These are phyloP conservation scores for Acrobasis repandana DNA, from an alignment of 2,888 invertebrate genomes.

Conservation along the genomic window DNA sequence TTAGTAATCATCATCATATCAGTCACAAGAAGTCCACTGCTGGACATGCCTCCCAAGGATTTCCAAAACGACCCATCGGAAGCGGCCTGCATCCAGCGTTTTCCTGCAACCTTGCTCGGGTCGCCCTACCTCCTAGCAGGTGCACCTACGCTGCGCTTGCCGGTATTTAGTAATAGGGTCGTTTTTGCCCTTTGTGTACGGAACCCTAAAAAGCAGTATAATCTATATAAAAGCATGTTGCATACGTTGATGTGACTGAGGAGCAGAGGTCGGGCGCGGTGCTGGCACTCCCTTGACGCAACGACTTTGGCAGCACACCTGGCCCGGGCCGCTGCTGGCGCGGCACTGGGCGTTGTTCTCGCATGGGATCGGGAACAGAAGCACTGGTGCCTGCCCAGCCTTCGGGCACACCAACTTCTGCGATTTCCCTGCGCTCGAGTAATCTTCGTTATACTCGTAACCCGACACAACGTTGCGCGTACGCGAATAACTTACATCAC, in stretches of 20 bases:
- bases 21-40: no score
- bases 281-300: conserved; percentile 85
- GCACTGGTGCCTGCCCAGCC: conserved; percentile 49
- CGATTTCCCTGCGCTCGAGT: conserved; percentile 65
- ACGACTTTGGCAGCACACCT: conserved; percentile 78
- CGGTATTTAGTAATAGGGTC: no score
- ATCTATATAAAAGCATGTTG: background rate
- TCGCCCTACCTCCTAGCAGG: no score
- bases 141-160: no score
- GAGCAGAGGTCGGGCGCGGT: conserved; percentile 73
- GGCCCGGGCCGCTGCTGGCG: conserved; percentile 65
- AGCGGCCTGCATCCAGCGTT: no score
- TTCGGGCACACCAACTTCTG: conserved; percentile 73
- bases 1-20: no score
- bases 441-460: conserved; percentile 50
- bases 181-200: background rate
- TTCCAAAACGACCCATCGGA: no score
- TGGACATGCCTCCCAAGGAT: no score
- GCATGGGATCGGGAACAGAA: conserved; percentile 73
- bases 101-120: no score
- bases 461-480: conserved; percentile 44
- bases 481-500: conserved; percentile 52
- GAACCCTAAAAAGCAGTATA: background rate
- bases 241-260: conserved; percentile 74
- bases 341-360: conserved; percentile 75